Evolutionary conservation across 2,888 invertebrate genomes (phyloP).

Genomic region (Drosophila buzzatii): DNA sequence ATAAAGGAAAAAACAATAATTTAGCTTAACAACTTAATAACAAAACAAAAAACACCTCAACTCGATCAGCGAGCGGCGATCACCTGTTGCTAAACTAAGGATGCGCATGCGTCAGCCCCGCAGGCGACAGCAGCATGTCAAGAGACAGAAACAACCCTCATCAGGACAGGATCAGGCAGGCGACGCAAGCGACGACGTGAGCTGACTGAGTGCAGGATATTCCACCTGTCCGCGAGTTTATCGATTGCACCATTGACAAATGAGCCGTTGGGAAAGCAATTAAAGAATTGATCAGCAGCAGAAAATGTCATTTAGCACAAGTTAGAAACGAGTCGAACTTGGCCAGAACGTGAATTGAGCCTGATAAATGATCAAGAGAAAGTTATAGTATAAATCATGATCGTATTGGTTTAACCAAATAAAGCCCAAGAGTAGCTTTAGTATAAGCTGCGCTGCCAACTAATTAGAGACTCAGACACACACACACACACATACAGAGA

Average conservation of each 20-base stretch:
- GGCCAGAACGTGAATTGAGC: constrained; percentile 57
- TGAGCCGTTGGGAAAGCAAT: constrained; percentile 81
- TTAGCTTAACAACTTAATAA: constrained; percentile 84
- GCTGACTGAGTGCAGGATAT: constrained; percentile 49
- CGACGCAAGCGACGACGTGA: constrained; percentile 22
- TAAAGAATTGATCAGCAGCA: constrained; percentile 72
- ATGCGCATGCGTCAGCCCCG: constrained; percentile 23
- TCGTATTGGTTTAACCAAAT: constrained; percentile 50
- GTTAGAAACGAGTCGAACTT: not conserved
- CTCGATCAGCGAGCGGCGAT: constrained; percentile 58
- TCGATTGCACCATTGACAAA: constrained; percentile 82
- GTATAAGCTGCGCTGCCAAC: constrained; percentile 25
- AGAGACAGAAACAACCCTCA: constrained; percentile 44
- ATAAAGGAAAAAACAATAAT: constrained; percentile 61
- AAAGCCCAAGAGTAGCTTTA: not conserved
- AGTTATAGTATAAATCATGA: constrained; percentile 72
- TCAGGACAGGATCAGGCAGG: constrained; percentile 13
- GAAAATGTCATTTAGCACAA: constrained; percentile 20
- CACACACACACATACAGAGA: not conserved
- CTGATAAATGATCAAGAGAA: constrained; percentile 38
- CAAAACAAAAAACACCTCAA: constrained; percentile 68
- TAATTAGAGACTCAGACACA: constrained; percentile 66
- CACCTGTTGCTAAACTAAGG: constrained; percentile 73
- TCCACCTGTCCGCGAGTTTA: constrained; percentile 82
- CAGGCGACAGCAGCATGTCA: constrained; percentile 30